Percentiles rank a stretch among this genome's conserved stretches.
phyloP scores from a whole-genome alignment of 1,140 invertebrate species.

The Drosophila seguyi region DNA sequence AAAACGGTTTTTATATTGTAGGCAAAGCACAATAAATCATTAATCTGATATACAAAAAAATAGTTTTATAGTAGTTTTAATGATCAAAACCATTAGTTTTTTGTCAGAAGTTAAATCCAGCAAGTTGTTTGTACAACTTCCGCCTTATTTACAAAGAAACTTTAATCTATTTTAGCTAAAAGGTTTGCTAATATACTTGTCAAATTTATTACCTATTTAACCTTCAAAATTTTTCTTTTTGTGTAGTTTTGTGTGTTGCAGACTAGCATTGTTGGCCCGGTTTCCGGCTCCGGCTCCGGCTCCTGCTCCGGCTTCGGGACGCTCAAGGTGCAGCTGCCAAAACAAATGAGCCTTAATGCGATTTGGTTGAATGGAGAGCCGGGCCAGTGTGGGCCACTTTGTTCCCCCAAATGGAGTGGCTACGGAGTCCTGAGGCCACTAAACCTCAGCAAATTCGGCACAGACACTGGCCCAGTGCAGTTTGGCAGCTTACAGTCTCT shows the following conservation, averaged over 20 bases:
- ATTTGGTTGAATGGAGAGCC: slow-evolving; percentile 73
- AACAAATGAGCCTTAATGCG: slow-evolving; percentile 84
- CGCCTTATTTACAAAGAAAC: neutral
- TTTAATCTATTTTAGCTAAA: no score
- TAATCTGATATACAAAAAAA: no score
- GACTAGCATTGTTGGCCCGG: slow-evolving; percentile 1
- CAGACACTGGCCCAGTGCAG: slow-evolving; percentile 15
- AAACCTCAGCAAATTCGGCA: slow-evolving; percentile 71
- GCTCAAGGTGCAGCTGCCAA: slow-evolving; percentile 72
- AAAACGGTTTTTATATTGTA: neutral
- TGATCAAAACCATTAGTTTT: no score
- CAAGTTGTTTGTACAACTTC: no score
- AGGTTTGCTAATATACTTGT: no score
- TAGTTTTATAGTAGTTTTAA: no score
- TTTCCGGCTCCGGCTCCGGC: neutral
- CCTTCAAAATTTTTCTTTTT: neutral
- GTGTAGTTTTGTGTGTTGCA: neutral
- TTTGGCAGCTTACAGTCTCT: neutral
- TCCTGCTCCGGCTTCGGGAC: neutral
- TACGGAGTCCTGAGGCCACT: slow-evolving; percentile 56
- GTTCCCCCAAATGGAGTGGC: slow-evolving; percentile 27
- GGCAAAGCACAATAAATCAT: no score
- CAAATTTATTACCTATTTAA: neutral
- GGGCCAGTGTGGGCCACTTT: neutral
- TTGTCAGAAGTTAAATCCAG: no score